A percentile compares a stretch with the other conserved stretches of the same genome.
Evolutionary conservation across 2,888 invertebrate species (phyloP).

Genomic region (Sphaerophoria taeniata): DNA sequence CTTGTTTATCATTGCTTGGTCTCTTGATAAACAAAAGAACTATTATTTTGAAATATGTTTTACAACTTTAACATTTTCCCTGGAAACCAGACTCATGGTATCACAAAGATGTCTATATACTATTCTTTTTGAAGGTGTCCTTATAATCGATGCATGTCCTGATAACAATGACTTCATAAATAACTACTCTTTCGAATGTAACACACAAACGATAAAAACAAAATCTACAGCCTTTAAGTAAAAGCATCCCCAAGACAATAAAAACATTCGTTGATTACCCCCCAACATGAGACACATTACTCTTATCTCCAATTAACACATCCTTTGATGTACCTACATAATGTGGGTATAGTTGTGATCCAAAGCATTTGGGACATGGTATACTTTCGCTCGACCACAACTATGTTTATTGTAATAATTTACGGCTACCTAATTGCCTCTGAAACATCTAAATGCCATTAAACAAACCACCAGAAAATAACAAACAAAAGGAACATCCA

Average conservation of each 20-base stretch:
- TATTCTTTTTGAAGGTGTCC: no score
- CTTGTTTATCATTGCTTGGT: no score
- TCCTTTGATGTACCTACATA: not conserved
- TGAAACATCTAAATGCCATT: conserved; percentile 67
- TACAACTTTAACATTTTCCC: no score
- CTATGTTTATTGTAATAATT: conserved; percentile 27
- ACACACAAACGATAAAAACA: not conserved
- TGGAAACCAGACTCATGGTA: no score
- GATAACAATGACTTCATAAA: no score
- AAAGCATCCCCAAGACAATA: not conserved
- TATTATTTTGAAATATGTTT: no score
- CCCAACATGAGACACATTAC: conserved; percentile 7
- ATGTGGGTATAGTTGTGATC: no score
- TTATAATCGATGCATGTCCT: no score
- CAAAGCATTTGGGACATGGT: not conserved
- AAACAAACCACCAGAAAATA: not conserved
- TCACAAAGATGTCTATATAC: no score
- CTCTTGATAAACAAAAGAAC: no score
- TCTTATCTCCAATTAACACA: conserved; percentile 11
- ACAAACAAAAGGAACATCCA: conserved; percentile 24
- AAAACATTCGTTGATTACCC: not conserved
- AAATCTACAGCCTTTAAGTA: not conserved
- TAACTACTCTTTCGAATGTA: not conserved
- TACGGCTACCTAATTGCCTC: conserved; percentile 31
- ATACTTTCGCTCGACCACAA: not conserved